A percentile compares a stretch with the other conserved stretches of the same genome.
phyloP scores from a whole-genome alignment of 2,888 invertebrate genomes.

The Archips crataeganus region DNA sequence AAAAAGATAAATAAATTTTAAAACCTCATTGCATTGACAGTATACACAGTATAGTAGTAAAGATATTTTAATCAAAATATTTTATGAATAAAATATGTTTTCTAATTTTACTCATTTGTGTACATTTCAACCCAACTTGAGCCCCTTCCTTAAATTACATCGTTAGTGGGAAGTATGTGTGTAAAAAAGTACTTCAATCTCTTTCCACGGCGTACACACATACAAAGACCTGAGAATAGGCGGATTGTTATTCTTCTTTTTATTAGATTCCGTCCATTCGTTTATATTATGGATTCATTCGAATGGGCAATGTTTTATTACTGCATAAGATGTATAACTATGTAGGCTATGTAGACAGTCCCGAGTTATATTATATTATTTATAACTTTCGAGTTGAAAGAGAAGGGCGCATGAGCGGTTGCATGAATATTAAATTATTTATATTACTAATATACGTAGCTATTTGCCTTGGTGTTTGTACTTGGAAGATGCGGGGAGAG shows the following conservation, averaged over 20 bases:
- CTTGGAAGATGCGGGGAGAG: conserved; percentile 14
- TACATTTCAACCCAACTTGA: conserved; percentile 57
- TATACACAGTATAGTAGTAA: conserved; percentile 12
- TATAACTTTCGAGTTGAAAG: conserved; percentile 41
- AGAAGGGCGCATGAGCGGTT: conserved; percentile 46
- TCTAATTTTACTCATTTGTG: conserved; percentile 44
- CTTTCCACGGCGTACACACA: conserved; percentile 61
- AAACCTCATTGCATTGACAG: conserved; percentile 13
- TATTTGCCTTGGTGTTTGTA: conserved; percentile 33
- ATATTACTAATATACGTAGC: conserved; percentile 39
- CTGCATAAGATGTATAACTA: conserved; percentile 30
- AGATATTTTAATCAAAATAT: background rate
- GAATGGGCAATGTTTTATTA: conserved; percentile 51
- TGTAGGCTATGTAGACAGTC: conserved; percentile 30
- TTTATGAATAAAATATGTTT: conserved; percentile 27
- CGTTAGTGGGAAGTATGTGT: conserved; percentile 54
- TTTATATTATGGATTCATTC: conserved; percentile 54
- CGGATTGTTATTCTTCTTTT: conserved; percentile 67
- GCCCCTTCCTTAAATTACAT: conserved; percentile 68
- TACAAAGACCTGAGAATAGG: conserved; percentile 52
- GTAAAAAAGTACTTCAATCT: conserved; percentile 61
- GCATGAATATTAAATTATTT: conserved; percentile 45
- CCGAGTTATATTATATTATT: conserved; percentile 41
- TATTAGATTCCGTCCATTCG: conserved; percentile 71
- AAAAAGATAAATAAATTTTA: conserved; percentile 19